These are phyloP conservation scores for Nomada flava DNA, from an alignment of 2,888 invertebrate species.

Conservation along the genomic window DNA sequence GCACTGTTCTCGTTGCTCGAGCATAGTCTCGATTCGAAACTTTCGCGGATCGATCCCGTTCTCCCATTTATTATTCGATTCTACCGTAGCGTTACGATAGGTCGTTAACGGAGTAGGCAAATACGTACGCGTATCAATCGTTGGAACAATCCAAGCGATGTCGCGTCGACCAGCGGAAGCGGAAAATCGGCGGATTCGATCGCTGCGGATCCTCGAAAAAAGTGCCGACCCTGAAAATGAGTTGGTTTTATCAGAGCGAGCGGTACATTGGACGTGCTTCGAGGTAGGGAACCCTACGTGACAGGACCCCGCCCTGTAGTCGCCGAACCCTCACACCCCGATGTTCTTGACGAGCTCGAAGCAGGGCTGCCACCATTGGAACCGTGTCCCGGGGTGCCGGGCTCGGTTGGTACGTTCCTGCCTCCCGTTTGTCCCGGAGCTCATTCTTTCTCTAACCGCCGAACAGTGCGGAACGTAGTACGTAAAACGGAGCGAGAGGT, in stretches of 20 bases:
- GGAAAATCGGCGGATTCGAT: not conserved
- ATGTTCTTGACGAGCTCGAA: conserved; percentile 57
- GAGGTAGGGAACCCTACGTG: conserved; percentile 50
- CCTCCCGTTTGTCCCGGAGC: conserved; percentile 68
- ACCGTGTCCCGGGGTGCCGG: conserved; percentile 64
- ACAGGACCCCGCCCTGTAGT: conserved; percentile 73
- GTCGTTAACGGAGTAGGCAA: conserved; percentile 49
- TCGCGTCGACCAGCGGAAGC: not conserved
- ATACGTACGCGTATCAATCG: not conserved
- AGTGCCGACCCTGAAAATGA: conserved; percentile 54
- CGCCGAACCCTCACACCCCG: conserved; percentile 56
- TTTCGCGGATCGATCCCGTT: conserved; percentile 40
- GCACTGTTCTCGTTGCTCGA: not conserved
- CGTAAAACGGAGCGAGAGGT: conserved; percentile 30
- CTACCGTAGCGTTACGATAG: conserved; percentile 48
- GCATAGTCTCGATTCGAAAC: conserved; percentile 4
- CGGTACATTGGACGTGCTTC: conserved; percentile 1
- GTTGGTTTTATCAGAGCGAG: conserved; percentile 24
- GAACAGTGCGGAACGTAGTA: conserved; percentile 69
- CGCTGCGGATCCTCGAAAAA: not conserved
- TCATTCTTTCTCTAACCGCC: conserved; percentile 78
- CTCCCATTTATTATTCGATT: conserved; percentile 33
- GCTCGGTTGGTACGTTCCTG: conserved; percentile 66
- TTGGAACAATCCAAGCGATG: not conserved
- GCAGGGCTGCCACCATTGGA: conserved; percentile 71